phyloP scores from a whole-genome alignment of 2,797 vertebrate genomes.

The Chaunax sp. region DNA sequence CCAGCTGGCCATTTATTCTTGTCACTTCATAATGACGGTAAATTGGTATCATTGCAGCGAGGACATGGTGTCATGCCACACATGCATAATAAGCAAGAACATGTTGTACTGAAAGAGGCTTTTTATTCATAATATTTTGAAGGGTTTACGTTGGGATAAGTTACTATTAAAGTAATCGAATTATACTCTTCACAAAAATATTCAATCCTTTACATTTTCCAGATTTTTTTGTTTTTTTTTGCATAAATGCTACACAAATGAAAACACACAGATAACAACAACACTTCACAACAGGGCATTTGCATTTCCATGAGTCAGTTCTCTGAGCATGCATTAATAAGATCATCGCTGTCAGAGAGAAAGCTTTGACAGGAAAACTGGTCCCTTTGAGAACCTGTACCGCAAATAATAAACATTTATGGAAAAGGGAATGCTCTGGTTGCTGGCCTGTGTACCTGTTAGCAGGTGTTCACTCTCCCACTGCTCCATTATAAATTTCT shows the following conservation, averaged over 20 bases:
- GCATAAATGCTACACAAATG: conserved; percentile 51
- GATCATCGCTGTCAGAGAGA: conserved; percentile 12
- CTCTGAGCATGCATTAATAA: conserved; percentile 57
- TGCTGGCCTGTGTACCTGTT: conserved; percentile 15
- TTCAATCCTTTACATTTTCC: conserved; percentile 26
- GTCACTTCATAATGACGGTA: conserved; percentile 42
- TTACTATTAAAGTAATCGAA: conserved; percentile 55
- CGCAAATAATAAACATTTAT: conserved; percentile 22
- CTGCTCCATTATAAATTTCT: conserved; percentile 8
- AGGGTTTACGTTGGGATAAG: conserved; percentile 48
- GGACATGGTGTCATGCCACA: conserved; percentile 18
- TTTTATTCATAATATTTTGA: conserved; percentile 61
- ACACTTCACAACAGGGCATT: conserved; percentile 58
- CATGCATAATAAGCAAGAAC: conserved; percentile 33
- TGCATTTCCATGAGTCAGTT: conserved; percentile 45
- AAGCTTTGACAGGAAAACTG: conserved; percentile 25
- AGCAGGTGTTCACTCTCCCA: conserved; percentile 12
- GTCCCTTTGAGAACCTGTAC: conserved; percentile 16
- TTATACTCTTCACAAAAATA: conserved; percentile 73
- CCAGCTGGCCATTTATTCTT: conserved; percentile 26
- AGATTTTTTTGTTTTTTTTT: conserved; percentile 17
- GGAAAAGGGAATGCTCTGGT: conserved; percentile 6
- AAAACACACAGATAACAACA: conserved; percentile 57
- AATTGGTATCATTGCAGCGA: conserved; percentile 28
- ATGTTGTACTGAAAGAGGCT: conserved; percentile 46